A percentile compares a stretch with the other conserved stretches of the same genome.
Evolutionary conservation across 2,797 vertebrate genomes (phyloP).

Genomic region (Tarsius wallacei): DNA sequence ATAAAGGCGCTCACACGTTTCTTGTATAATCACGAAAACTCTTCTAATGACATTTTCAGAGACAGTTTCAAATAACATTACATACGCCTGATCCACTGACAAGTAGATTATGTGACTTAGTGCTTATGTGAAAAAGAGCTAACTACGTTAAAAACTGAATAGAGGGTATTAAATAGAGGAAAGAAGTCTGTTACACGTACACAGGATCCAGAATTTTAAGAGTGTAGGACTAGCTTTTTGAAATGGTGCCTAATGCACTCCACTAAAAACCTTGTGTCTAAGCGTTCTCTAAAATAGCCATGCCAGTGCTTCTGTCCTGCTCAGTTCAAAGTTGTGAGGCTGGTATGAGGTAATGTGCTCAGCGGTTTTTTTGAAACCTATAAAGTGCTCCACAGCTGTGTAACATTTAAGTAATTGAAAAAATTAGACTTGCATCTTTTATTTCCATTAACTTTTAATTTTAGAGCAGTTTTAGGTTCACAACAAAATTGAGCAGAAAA

Average conservation of each 20-base stretch:
- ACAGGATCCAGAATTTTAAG: neutral
- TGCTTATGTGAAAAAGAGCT: neutral
- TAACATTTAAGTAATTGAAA: neutral
- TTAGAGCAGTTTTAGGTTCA: conserved; percentile 6
- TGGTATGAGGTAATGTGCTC: neutral
- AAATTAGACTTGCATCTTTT: neutral
- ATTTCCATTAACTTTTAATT: conserved; percentile 17
- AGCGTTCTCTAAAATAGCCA: neutral
- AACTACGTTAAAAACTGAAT: conserved; percentile 14
- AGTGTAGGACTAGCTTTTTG: neutral
- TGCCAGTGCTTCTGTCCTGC: neutral
- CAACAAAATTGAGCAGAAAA: neutral
- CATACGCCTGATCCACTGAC: neutral
- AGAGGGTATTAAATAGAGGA: neutral
- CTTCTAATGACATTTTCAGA: neutral
- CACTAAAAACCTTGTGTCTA: neutral
- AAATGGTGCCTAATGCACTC: neutral
- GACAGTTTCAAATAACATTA: neutral
- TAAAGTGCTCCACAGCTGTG: neutral
- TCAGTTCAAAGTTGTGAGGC: neutral
- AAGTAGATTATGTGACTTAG: neutral
- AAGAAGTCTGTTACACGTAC: neutral
- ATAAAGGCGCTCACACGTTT: conserved; percentile 56
- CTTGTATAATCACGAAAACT: neutral
- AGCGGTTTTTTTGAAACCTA: neutral